Evolutionary conservation across 2,888 invertebrate species (phyloP).

Genomic region (Lasius platythorax): DNA sequence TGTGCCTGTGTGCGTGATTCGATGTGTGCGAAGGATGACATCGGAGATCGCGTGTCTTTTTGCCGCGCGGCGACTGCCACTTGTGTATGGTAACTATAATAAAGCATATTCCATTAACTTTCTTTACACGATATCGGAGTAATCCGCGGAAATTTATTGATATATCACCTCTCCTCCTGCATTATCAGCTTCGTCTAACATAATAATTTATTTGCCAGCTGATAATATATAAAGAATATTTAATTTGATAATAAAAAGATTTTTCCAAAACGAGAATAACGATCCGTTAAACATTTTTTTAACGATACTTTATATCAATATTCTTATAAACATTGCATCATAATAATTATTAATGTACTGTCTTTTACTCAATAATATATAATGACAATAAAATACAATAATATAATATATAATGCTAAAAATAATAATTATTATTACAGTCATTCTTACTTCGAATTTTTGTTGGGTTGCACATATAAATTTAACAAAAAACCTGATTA

Average conservation of each 20-base stretch:
- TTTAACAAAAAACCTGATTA: background rate
- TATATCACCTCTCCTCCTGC: background rate
- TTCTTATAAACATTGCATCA: background rate
- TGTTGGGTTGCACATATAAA: background rate
- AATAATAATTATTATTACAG: too few species aligned
- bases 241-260: background rate
- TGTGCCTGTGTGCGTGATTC: slow-evolving; percentile 9
- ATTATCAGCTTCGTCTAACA: background rate
- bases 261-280: too few species aligned
- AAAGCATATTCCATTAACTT: background rate
- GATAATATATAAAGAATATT: background rate
- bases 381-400: background rate
- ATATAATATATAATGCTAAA: too few species aligned
- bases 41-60: slow-evolving; percentile 17
- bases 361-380: background rate
- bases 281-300: too few species aligned
- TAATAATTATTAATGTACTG: background rate
- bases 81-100: background rate
- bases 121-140: background rate
- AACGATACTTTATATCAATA: background rate
- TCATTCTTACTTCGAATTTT: background rate
- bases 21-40: slow-evolving; percentile 32
- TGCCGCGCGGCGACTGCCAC: background rate
- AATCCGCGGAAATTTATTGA: background rate
- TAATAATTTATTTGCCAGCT: background rate